Base-by-base conservation (phyloP, 1,140 invertebrate species). In the Lerema accius region DNA sequence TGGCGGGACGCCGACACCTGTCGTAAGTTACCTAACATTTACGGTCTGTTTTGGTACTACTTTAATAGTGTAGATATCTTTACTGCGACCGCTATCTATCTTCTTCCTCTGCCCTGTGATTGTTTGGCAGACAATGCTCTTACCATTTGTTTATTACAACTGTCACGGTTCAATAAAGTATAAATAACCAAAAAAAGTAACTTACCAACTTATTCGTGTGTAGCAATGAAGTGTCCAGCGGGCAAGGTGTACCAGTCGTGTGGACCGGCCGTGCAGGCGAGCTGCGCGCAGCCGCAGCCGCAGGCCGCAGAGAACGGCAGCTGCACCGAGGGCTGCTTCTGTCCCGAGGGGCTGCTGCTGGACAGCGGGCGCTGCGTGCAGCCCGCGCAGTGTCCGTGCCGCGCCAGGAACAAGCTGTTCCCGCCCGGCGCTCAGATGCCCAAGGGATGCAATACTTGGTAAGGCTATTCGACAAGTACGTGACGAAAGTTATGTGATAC, bases 311-410 rank as follows among this genome's bases (percentile, higher is more conserved):
- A 79, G 10, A 84, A 88, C 37, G 69, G 84, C n/a, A 84, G 89
- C 9, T 98, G 97, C 75, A 94, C 95, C 19, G 96, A 97, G 78
- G 97, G 97, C 4, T 98, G 97, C 79, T 97, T 95, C 86, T 98
- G 97, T 89, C 96, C 96, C 0, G 80, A 92, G 10, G 95, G 95
- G 0, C 94, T 93, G 0, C 92, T 96, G 0, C 85, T 96, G 4
- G 94, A 97, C 55, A 92, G 94, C 14, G 94, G 94, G 11, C 91
- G 92, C n/a, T 98, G 97, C 78, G 93, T 98, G 6, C 87, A 91
- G 0, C 91, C 89, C 4, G 91, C 93, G 10, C 86, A 95, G 26
- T 98, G 97, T 76, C 96, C 96, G 0, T 98, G 96, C 71, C 92
- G 92, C n/a, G 89, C 96, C 55, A 93, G 94, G 51, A 95, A 95